Evolutionary conservation across 2,797 vertebrate genomes (phyloP).

Genomic region (Oreortyx pictus): DNA sequence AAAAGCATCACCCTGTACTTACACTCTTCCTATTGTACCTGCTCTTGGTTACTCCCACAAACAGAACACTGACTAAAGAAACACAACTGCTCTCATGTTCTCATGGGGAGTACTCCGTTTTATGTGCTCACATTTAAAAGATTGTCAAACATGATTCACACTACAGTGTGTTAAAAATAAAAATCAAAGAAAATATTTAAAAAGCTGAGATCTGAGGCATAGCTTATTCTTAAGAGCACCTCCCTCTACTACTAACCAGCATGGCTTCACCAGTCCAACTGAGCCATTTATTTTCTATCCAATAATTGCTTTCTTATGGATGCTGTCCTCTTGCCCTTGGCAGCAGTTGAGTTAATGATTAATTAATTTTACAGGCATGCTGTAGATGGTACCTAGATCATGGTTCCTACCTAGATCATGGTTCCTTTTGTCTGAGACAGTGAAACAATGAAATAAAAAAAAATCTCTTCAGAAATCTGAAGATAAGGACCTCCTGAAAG

Average conservation of each 20-base stretch:
- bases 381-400: background rate
- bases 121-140: background rate
- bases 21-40: accelerated
- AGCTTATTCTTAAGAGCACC: background rate
- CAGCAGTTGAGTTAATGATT: background rate
- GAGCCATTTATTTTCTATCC: background rate
- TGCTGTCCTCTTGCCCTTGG: background rate
- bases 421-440: background rate
- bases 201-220: background rate
- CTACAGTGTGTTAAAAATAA: background rate
- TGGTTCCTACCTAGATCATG: background rate
- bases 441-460: background rate
- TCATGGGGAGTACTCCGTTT: background rate
- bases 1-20: background rate
- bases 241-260: background rate
- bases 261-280: background rate
- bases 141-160: background rate
- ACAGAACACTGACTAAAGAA: background rate
- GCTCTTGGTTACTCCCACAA: background rate
- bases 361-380: background rate
- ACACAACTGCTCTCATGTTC: background rate
- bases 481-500: background rate
- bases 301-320: background rate
- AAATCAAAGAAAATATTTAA: background rate
- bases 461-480: background rate